A percentile compares a stretch with the other conserved stretches of the same genome.
These are phyloP conservation scores for Drosophila anomelani DNA, from an alignment of 2,888 invertebrate species.

Conservation along the genomic window DNA sequence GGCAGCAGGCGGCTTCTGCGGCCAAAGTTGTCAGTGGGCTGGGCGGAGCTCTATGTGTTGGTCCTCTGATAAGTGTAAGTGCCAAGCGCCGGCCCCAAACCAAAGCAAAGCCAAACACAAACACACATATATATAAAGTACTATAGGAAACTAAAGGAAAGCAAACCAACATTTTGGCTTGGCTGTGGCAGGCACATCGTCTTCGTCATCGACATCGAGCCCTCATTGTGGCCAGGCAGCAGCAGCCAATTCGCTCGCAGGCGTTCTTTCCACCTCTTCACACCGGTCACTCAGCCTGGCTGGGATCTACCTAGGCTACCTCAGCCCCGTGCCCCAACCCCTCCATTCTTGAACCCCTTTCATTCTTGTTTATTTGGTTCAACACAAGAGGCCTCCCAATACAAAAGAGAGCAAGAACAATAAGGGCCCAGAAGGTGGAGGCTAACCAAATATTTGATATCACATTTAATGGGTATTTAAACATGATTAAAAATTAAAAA, in stretches of 20 bases:
- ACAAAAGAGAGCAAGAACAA: conserved; percentile 71
- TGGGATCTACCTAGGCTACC: conserved; percentile 26
- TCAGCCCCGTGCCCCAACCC: conserved; percentile 21
- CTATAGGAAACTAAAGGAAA: conserved; percentile 6
- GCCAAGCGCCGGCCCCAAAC: conserved; percentile 63
- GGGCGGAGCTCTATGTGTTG: conserved; percentile 39
- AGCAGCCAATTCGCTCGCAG: conserved; percentile 64
- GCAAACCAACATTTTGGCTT: conserved; percentile 50
- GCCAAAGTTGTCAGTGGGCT: conserved; percentile 56
- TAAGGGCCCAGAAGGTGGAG: conserved; percentile 41
- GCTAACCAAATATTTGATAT: conserved; percentile 52
- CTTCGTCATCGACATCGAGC: conserved; percentile 45
- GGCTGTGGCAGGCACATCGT: conserved; percentile 25
- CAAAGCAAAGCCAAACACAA: conserved; percentile 24
- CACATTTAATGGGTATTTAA: conserved; percentile 37
- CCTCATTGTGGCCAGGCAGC: conserved; percentile 20
- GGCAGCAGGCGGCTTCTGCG: conserved; percentile 69
- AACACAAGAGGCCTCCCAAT: conserved; percentile 56
- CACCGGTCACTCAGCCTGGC: conserved; percentile 28
- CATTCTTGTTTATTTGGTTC: conserved; percentile 63
- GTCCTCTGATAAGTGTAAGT: conserved; percentile 68
- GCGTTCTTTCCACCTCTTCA: conserved; percentile 50
- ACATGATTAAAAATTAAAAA: background rate
- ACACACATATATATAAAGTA: background rate
- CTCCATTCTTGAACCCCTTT: conserved; percentile 22